A percentile compares a stretch with the other conserved stretches of the same genome.
These are phyloP conservation scores for Pantherophis alleghaniensis DNA, from an alignment of 2,797 vertebrate genomes.

Conservation along the genomic window DNA sequence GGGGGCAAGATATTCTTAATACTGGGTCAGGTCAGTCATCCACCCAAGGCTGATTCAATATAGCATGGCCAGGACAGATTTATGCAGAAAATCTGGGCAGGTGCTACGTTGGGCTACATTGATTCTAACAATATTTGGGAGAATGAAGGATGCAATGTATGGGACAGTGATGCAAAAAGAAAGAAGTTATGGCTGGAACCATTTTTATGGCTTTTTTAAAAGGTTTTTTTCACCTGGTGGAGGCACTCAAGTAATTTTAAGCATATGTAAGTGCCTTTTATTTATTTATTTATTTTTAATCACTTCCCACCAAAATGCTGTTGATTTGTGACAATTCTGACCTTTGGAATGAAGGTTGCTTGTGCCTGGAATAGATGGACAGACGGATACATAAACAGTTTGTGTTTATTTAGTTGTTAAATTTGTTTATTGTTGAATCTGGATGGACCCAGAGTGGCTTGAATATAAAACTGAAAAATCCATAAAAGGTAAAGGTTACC, in stretches of 20 bases:
- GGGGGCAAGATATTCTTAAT: neutral
- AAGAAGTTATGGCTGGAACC: neutral
- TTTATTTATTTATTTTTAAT: too few species aligned
- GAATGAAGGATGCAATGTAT: neutral
- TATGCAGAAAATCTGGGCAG: neutral
- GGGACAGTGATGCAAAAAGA: neutral
- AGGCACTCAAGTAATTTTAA: neutral
- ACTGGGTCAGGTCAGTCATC: neutral
- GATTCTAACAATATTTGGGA: neutral
- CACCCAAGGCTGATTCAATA: neutral
- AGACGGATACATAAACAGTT: neutral
- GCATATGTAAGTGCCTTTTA: too few species aligned
- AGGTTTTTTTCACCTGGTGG: too few species aligned
- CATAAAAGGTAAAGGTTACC: too few species aligned
- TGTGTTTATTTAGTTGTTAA: neutral
- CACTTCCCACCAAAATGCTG: neutral
- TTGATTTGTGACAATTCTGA: neutral
- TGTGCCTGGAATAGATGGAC: neutral
- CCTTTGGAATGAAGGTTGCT: neutral
- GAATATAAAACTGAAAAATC: neutral
- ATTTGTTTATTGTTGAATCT: neutral
- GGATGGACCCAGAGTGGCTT: neutral
- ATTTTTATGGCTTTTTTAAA: neutral
- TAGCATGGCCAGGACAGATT: neutral
- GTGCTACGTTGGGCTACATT: neutral